phyloP scores from a whole-genome alignment of 2,888 invertebrate genomes.

The Habrosyne pyritoides region DNA sequence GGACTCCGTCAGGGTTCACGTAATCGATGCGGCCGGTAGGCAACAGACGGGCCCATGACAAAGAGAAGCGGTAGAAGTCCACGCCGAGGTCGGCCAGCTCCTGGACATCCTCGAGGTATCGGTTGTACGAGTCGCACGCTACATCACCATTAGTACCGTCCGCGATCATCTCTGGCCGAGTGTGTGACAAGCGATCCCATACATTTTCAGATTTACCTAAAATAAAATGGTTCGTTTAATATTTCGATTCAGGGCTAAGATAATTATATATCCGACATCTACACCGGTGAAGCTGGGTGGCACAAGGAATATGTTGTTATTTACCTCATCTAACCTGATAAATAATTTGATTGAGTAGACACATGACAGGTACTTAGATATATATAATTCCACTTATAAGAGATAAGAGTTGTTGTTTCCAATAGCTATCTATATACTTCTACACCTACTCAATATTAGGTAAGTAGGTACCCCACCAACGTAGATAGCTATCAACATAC shows the following conservation, averaged over 20 bases:
- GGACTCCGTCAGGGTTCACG: constrained; percentile 84
- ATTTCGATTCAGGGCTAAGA: no score
- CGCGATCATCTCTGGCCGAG: constrained; percentile 82
- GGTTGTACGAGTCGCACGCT: constrained; percentile 88
- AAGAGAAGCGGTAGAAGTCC: constrained; percentile 82
- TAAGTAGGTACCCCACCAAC: no score
- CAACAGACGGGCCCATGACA: constrained; percentile 86
- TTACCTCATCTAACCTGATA: neutral
- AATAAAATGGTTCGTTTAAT: no score
- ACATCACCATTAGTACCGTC: constrained; percentile 86
- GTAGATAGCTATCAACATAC: no score
- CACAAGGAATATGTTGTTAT: constrained; percentile 4
- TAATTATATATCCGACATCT: no score
- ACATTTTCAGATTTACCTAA: constrained; percentile 86
- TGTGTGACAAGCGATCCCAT: constrained; percentile 83
- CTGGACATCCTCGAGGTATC: constrained; percentile 85
- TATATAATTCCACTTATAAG: neutral
- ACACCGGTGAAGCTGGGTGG: neutral
- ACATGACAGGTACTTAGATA: neutral
- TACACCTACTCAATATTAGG: neutral
- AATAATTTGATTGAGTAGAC: neutral
- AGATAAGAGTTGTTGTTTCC: neutral
- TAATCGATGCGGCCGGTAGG: constrained; percentile 83
- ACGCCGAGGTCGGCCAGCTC: constrained; percentile 78
- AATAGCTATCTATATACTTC: neutral